These are phyloP conservation scores for Desmophyllum pertusum DNA, from an alignment of 92 coral and sea anemone genomes.

Conservation along the genomic window DNA sequence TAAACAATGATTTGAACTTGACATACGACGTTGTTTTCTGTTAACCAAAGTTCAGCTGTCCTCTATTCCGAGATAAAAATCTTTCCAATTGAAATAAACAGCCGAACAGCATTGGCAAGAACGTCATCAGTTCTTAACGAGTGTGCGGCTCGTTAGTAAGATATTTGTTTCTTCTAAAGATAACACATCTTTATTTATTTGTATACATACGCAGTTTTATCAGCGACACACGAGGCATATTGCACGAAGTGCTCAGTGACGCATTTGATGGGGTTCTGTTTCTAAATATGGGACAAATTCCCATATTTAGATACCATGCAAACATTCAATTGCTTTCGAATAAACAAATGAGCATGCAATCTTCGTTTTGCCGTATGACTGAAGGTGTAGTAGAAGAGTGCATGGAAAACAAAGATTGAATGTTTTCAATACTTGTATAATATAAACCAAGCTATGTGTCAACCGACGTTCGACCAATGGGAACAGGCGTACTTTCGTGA, in stretches of 20 bases:
- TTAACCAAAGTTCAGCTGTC: neutral
- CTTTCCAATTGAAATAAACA: neutral
- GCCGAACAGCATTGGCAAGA: neutral
- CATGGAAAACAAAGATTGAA: neutral
- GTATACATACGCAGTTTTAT: neutral
- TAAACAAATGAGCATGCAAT: neutral
- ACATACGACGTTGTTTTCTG: neutral
- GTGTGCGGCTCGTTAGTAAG: neutral
- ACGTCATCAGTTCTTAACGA: neutral
- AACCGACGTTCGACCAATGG: neutral
- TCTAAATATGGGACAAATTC: neutral
- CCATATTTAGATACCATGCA: conserved; percentile 7
- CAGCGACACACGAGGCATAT: conserved; percentile 13
- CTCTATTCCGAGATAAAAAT: neutral
- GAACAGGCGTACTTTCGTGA: neutral
- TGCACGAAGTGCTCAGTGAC: conserved; percentile 19
- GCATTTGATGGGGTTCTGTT: neutral
- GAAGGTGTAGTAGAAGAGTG: neutral
- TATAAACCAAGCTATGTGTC: neutral
- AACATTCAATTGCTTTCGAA: conserved; percentile 1
- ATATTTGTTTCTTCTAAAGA: conserved; percentile 43
- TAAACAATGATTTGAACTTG: neutral
- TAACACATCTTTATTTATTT: conserved; percentile 27
- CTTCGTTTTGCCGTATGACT: neutral
- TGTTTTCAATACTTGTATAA: neutral